phyloP scores from a whole-genome alignment of 1,140 invertebrate species.

The Watersipora subatra region DNA sequence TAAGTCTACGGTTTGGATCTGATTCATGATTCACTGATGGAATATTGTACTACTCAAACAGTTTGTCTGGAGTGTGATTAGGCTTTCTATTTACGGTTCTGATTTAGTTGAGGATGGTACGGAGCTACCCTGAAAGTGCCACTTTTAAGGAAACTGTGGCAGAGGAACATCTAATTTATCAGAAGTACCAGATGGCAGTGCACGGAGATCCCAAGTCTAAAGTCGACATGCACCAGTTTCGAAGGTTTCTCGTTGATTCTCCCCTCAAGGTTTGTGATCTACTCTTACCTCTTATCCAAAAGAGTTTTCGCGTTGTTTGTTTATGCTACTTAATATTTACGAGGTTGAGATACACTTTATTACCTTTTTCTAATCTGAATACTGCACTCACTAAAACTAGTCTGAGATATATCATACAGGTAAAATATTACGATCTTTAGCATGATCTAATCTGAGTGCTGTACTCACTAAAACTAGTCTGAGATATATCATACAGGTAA shows the following conservation, averaged over 20 bases:
- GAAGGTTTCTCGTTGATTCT: conserved; percentile 69
- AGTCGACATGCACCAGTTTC: conserved; percentile 56
- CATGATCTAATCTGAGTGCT: too few relatives aligned
- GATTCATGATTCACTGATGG: too few relatives aligned
- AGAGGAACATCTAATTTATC: conserved; percentile 58
- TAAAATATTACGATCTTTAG: too few relatives aligned
- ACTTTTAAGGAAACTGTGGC: conserved; percentile 56
- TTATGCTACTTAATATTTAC: too few relatives aligned
- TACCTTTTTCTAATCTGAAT: too few relatives aligned
- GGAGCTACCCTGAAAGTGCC: conserved; percentile 47
- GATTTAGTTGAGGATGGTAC: conserved; percentile 58
- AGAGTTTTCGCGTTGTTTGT: too few relatives aligned
- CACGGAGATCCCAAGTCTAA: conserved; percentile 66
- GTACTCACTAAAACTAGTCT: too few relatives aligned
- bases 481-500: too few relatives aligned
- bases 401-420: too few relatives aligned
- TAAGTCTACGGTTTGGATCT: background rate
- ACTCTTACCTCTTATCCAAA: background rate
- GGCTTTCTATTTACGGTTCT: background rate
- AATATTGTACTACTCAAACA: too few relatives aligned
- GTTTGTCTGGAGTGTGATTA: background rate
- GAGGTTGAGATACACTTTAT: too few relatives aligned
- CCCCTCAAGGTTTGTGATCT: conserved; percentile 58
- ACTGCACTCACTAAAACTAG: too few relatives aligned
- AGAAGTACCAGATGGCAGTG: conserved; percentile 74